A percentile compares a stretch with the other conserved stretches of the same genome.
Conservation (phyloP, 23 tunicate genomes). For the Ciona savignyi region DNA sequence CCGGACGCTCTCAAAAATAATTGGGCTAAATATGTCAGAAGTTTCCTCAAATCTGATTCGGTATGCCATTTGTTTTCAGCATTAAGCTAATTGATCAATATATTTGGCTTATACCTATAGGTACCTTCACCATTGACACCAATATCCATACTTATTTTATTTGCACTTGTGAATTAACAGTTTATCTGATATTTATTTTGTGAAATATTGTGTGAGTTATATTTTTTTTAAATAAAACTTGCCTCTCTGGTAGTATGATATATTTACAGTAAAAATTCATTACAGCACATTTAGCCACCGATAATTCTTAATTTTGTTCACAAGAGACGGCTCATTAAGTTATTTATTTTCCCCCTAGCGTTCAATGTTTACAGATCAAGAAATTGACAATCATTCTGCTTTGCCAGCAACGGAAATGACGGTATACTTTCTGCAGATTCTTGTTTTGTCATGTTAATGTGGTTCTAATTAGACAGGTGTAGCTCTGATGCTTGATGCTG, state of each 20-base stretch:
- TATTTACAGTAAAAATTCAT: too few relatives aligned
- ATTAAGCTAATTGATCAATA: too few relatives aligned
- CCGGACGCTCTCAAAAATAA: neutral
- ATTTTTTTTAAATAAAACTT: too few relatives aligned
- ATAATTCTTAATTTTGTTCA: too few relatives aligned
- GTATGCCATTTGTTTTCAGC: neutral
- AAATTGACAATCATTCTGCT: neutral
- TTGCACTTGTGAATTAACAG: too few relatives aligned
- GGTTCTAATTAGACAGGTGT: slow-evolving; percentile 16
- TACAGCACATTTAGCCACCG: too few relatives aligned
- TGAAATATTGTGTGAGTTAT: too few relatives aligned
- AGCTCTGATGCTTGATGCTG: slow-evolving; percentile 39
- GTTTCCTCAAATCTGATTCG: neutral
- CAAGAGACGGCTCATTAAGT: neutral
- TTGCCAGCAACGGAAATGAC: slow-evolving; percentile 8
- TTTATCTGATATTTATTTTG: too few relatives aligned
- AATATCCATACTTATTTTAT: too few relatives aligned
- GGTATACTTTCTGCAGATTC: neutral
- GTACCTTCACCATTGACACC: too few relatives aligned
- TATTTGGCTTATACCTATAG: too few relatives aligned
- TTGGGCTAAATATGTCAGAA: neutral
- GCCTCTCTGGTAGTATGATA: too few relatives aligned
- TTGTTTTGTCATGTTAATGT: neutral
- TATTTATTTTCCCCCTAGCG: neutral
- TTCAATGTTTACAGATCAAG: neutral